Evolutionary conservation across 1,140 invertebrate genomes (phyloP).

Genomic region (Atopsyche davidsoni): DNA sequence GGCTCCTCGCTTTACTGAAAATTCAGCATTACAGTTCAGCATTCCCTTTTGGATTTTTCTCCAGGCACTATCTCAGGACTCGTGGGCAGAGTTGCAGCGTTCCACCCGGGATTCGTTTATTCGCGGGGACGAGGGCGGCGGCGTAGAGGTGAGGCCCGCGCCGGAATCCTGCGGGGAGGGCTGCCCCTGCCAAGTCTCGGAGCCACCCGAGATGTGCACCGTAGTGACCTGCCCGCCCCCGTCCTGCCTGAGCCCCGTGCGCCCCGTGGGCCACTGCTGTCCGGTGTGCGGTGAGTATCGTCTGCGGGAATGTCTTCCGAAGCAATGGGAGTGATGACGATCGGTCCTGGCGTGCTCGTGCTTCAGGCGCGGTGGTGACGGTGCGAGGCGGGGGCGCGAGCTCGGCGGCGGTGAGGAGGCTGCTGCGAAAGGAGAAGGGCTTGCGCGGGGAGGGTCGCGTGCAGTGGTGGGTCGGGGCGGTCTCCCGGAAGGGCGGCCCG

Average conservation of each 20-base stretch:
- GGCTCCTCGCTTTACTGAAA: no score
- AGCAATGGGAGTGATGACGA: no score
- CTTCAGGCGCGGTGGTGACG: no score
- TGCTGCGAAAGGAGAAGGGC: background rate
- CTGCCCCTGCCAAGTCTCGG: background rate
- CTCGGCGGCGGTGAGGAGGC: background rate
- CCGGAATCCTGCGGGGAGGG: background rate
- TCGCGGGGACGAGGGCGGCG: no score
- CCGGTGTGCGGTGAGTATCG: slow-evolving; percentile 4
- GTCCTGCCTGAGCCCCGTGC: slow-evolving; percentile 1
- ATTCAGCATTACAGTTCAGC: no score
- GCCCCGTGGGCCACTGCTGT: background rate
- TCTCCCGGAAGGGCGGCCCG: no score
- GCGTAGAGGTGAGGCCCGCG: no score
- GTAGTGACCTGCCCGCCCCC: background rate
- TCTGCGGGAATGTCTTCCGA: background rate
- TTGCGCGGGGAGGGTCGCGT: background rate
- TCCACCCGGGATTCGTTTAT: no score
- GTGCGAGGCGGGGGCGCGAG: background rate
- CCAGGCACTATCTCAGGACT: no score
- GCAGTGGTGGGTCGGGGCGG: background rate
- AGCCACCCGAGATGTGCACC: background rate
- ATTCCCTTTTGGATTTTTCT: no score
- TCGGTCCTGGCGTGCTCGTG: no score
- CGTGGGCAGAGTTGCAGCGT: no score